phyloP scores from a whole-genome alignment of 2,888 invertebrate species.

The Crocallis elinguaria region DNA sequence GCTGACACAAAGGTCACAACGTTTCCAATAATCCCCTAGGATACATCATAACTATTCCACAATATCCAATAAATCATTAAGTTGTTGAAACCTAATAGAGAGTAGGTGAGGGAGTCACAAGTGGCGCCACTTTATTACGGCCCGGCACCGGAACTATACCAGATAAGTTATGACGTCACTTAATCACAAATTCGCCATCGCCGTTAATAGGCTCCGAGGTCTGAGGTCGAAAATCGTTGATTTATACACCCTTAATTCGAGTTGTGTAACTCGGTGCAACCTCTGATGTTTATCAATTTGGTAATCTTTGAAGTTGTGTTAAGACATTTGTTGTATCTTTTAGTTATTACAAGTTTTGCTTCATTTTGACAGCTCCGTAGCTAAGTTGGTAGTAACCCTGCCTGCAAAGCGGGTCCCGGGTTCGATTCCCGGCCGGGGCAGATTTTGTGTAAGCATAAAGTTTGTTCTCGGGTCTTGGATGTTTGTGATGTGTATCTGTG shows the following conservation, averaged over 20 bases:
- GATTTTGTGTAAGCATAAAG: no score
- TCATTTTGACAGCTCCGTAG: no score
- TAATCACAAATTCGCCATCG: conserved; percentile 68
- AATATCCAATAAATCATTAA: conserved; percentile 52
- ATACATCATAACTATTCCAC: conserved; percentile 42
- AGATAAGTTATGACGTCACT: conserved; percentile 68
- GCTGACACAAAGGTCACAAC: not conserved
- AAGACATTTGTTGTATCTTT: no score
- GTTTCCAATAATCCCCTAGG: conserved; percentile 30
- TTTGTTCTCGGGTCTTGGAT: no score
- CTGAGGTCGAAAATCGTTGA: conserved; percentile 54
- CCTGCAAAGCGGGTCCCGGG: no score
- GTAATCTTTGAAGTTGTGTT: conserved; percentile 20
- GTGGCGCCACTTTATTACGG: conserved; percentile 60
- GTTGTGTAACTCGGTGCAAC: conserved; percentile 34
- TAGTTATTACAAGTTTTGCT: no score
- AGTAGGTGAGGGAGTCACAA: conserved; percentile 56
- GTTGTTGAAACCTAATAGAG: conserved; percentile 59
- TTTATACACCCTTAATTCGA: conserved; percentile 57
- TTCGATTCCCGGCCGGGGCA: no score
- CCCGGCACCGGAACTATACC: conserved; percentile 51
- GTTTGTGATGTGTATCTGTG: no score
- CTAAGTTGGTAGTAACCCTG: no score
- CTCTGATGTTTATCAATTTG: conserved; percentile 26
- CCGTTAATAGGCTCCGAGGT: conserved; percentile 58